Base-by-base conservation (phyloP, 2,113 vertebrate species). In the Campylorhamphus procurvoides region DNA sequence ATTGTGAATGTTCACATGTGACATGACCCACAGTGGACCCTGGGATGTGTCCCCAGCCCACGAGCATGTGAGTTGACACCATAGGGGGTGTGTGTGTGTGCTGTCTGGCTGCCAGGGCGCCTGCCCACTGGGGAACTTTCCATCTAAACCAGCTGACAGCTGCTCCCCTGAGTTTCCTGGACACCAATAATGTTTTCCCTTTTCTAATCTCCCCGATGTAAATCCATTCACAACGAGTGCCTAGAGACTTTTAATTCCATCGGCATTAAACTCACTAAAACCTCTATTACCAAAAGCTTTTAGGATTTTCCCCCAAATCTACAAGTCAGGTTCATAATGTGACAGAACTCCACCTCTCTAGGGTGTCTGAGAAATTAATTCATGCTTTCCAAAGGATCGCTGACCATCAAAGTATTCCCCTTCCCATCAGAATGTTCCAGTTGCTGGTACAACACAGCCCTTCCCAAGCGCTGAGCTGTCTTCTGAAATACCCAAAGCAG, bases 201-300 rank as follows among this genome's bases (percentile, higher is more conserved):
- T 97, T 94, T 72, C 96, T 97, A 97, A 97, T 97, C 97, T 97
- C 95, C 95, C 86, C 33, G 93, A 97, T 97, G 94, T 96, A 97
- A 97, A 97, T 97, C 96, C 97, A 95, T 97, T 97, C 94, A 92
- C 44, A 6, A 96, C 9, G 35, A 96, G 92, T 68, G 96, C 94
- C 97, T 97, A 67, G 96, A 94, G 97, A 97, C 96, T 97, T 97
- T 94, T 97, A 97, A 97, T 97, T 97, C 97, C 96, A 68, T 87
- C 46, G 27, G 97, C 94, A 97, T 97, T 97, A 97, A 95, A 97
- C 64, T 95, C 93, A 94, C 91, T 97, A 97, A 97, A 96, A 96
- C 95, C 96, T 96, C 97, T 97, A 97, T 97, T 97, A 97, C 93
- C 91, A 94, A 97, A 97, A 97, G 97, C 97, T 97, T 97, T 97